Evolutionary conservation across 2,113 vertebrate species (phyloP).

Genomic region (Chunga burmeisteri): DNA sequence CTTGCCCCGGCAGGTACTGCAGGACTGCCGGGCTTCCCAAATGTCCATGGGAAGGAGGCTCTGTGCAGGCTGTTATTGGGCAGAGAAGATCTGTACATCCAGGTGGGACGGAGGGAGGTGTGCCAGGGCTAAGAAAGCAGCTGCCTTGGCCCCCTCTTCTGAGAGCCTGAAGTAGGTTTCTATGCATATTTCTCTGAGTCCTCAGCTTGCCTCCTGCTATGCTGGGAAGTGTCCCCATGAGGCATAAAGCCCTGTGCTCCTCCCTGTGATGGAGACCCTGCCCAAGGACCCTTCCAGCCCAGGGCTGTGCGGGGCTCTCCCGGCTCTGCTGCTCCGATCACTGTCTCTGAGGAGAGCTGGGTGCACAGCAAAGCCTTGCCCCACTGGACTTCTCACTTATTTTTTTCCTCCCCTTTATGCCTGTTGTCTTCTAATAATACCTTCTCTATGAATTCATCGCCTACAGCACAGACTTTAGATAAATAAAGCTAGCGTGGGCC

Average conservation of each 20-base stretch:
- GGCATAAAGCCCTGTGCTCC: background rate
- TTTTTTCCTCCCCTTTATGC: background rate
- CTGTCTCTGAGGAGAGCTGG: background rate
- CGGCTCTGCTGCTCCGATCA: rapidly evolving
- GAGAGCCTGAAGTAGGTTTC: background rate
- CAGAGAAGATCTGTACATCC: background rate
- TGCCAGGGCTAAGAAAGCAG: background rate
- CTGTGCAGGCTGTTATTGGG: background rate
- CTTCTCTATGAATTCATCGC: conserved; percentile 48
- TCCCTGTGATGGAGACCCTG: background rate
- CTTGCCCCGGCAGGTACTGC: background rate
- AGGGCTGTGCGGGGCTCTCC: rapidly evolving
- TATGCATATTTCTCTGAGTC: background rate
- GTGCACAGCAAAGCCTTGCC: background rate
- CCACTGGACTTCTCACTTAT: conserved; percentile 10
- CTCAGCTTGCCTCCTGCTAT: background rate
- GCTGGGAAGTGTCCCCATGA: background rate
- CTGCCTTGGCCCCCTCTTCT: background rate
- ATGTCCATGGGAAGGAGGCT: background rate
- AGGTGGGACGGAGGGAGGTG: background rate
- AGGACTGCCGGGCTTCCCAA: no score
- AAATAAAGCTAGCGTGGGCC: conserved; percentile 54
- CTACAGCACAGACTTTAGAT: conserved; percentile 64
- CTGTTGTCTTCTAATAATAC: conserved; percentile 60
- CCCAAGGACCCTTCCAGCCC: background rate